Base-by-base conservation (phyloP, 2,888 invertebrate genomes). In the Furcula furcula region DNA sequence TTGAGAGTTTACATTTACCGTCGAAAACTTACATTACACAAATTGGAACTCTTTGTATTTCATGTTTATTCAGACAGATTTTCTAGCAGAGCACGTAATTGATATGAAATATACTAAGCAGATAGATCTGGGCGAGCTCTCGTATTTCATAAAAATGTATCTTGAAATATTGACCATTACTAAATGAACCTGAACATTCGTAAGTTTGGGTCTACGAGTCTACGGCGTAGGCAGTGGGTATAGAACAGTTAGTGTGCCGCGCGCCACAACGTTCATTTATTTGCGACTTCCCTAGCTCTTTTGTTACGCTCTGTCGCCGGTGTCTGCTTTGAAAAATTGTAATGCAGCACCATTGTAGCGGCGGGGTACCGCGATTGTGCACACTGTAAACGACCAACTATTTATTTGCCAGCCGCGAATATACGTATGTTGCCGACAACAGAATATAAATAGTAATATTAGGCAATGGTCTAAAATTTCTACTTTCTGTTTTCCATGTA, bases 301-400 rank as follows among this genome's bases (percentile, higher is more conserved):
- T 87, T 86, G 85, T 86, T 85, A 76, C 66, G 78, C 78, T 71
- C 74, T 76, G 82, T 81, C 77, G 84, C 77, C 67, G 77, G 76
- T 82, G 78, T 83, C 82, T 81, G 84, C 78, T 80, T 80, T 83
- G 83, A 83, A 85, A 87, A 86, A 85, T 84, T 85, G 85, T 85
- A 80, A 83, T 84, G 79, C 77, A 76, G 76, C 77, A 65, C 76
- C 67, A 78, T 80, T 81, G 85, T 83, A 74, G 72, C 76, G 66
- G 59, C 73, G 71, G 71, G 71, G 68, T 71, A 70, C 71, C 57
- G 72, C 76, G 74, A 79, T 83, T 83, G 80, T 80, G 74, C 74
- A 61, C 61, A 28, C 18, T 28, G 55, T 65, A 64, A 62, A 54
- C 48, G 55, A 61, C 55, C 54, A 61, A 36, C 55, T 46, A 51